phyloP scores from a whole-genome alignment of 2,888 invertebrate species.

The Drosophila quinaria region DNA sequence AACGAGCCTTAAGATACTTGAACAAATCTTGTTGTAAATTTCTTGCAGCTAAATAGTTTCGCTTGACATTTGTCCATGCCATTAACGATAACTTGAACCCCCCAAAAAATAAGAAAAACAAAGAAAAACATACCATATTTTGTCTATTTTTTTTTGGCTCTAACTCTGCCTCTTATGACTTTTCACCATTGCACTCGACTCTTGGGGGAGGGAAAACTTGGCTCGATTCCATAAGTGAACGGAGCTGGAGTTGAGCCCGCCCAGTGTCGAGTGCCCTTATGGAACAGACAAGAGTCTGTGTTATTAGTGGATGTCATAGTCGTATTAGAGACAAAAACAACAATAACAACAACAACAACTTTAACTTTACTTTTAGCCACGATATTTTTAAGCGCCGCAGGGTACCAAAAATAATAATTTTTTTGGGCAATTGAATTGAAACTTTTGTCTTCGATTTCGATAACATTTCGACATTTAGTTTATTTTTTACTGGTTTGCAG shows the following conservation, averaged over 20 bases:
- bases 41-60: constrained; percentile 34
- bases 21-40: constrained; percentile 27
- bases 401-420: constrained; percentile 44
- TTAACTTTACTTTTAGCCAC: constrained; percentile 68
- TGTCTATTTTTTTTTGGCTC: constrained; percentile 10
- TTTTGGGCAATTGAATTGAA: constrained; percentile 60
- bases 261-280: constrained; percentile 58
- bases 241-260: constrained; percentile 50
- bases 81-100: constrained; percentile 62
- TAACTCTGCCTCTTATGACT: constrained; percentile 62
- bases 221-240: constrained; percentile 69
- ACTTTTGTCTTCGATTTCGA: constrained; percentile 46
- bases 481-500: constrained; percentile 27
- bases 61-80: constrained; percentile 76
- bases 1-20: constrained; percentile 5
- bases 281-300: constrained; percentile 35
- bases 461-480: constrained; percentile 66
- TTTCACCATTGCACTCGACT: constrained; percentile 76
- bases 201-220: constrained; percentile 29
- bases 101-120: constrained; percentile 27
- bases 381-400: constrained; percentile 74
- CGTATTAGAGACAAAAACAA: constrained; percentile 60
- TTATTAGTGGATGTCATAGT: constrained; percentile 75
- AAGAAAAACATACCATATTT: constrained; percentile 6
- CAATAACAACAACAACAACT: constrained; percentile 29